These are phyloP conservation scores for Sitta carolinensis DNA, from an alignment of 2,797 vertebrate genomes.

Conservation along the genomic window DNA sequence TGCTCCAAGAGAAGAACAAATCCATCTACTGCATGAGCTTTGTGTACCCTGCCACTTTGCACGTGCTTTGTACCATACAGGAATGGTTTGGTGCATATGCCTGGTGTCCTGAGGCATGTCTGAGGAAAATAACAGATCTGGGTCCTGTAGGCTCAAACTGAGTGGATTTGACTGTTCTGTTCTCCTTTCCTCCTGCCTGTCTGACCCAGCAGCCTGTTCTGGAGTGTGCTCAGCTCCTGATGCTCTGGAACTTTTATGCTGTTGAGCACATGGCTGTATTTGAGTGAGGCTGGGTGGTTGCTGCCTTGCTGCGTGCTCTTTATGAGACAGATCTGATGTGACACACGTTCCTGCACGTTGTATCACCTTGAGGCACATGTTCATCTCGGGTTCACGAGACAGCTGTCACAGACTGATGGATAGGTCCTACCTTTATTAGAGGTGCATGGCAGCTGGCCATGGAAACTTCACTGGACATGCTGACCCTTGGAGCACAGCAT, in stretches of 20 bases:
- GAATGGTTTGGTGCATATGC: background rate
- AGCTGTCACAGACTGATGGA: background rate
- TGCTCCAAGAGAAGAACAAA: background rate
- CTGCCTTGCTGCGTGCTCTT: background rate
- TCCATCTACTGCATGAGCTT: background rate
- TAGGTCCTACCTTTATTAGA: background rate
- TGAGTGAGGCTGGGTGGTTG: background rate
- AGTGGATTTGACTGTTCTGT: background rate
- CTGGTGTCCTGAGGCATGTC: background rate
- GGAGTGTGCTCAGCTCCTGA: background rate
- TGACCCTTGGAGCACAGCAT: background rate
- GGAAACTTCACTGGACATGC: background rate
- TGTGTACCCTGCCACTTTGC: accelerated
- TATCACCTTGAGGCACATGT: background rate
- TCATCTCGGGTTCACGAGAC: background rate
- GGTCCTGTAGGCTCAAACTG: background rate
- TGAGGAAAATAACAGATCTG: background rate
- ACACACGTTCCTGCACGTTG: background rate
- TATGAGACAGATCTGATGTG: background rate
- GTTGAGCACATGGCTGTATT: background rate
- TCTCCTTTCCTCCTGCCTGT: background rate
- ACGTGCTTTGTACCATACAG: accelerated
- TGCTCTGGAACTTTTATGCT: background rate
- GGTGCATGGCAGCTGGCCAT: accelerated
- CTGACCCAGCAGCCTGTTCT: background rate